Evolutionary conservation across 2,797 vertebrate genomes (phyloP).

Genomic region (Syngnathus acus): DNA sequence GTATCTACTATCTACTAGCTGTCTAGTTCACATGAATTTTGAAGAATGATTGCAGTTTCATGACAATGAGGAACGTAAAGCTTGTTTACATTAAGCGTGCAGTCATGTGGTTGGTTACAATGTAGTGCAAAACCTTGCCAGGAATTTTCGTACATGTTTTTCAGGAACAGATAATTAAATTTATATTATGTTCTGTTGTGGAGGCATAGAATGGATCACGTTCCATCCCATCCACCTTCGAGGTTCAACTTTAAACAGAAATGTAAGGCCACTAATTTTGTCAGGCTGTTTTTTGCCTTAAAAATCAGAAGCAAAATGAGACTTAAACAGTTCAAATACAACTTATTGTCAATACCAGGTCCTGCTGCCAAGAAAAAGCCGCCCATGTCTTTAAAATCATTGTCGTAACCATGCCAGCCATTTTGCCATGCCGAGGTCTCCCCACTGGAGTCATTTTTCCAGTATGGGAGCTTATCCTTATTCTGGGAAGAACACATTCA

Average conservation of each 20-base stretch:
- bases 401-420: constrained; percentile 97
- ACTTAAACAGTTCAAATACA: neutral
- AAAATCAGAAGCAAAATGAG: neutral
- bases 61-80: no score
- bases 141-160: neutral
- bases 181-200: neutral
- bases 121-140: neutral
- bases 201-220: no score
- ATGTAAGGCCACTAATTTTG: neutral
- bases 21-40: no score
- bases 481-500: constrained; percentile 62
- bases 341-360: constrained; percentile 73
- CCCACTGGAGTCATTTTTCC: constrained; percentile 76
- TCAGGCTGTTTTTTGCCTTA: neutral
- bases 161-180: neutral
- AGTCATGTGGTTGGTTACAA: no score
- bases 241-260: neutral
- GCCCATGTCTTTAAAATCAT: constrained; percentile 86
- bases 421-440: constrained; percentile 77
- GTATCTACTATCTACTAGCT: no score
- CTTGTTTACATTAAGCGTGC: no score
- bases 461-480: constrained; percentile 78
- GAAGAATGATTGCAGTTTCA: no score
- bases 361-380: constrained; percentile 86
- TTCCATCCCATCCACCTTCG: no score